Conservation (phyloP, 1,140 invertebrate genomes). For the Uloborus diversus region DNA sequence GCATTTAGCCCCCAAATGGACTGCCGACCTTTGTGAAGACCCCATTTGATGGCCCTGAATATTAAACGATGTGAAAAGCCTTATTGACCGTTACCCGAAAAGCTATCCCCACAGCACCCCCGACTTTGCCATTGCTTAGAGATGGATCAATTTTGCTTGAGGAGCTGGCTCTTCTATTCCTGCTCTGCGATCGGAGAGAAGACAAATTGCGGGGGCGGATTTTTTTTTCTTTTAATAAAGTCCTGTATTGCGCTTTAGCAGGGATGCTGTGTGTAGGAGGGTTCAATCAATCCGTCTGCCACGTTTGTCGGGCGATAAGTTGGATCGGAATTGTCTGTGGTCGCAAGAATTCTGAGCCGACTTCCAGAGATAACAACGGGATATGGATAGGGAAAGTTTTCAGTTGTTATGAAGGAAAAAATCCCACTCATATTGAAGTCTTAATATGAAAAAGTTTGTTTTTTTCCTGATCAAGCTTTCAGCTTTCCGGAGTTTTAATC, state of each 20-base stretch:
- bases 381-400: no score
- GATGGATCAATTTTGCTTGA: conserved; percentile 48
- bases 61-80: conserved; percentile 45
- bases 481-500: no score
- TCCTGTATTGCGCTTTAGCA: not conserved
- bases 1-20: not conserved
- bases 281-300: conserved; percentile 14
- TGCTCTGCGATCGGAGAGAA: not conserved
- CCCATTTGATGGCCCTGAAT: conserved; percentile 52
- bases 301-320: not conserved
- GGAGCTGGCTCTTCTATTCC: conserved; percentile 9
- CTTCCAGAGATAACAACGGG: no score
- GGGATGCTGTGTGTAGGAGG: not conserved
- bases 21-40: conserved; percentile 19
- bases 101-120: not conserved
- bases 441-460: no score
- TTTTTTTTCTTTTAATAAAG: conserved; percentile 39
- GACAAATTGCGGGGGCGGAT: conserved; percentile 35
- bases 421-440: no score
- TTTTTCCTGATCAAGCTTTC: no score
- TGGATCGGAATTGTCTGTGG: not conserved
- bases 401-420: no score
- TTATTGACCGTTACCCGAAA: conserved; percentile 48
- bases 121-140: no score
- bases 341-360: no score